Base-by-base conservation (phyloP, 2,888 invertebrate genomes). In the Cosmia pyralina region DNA sequence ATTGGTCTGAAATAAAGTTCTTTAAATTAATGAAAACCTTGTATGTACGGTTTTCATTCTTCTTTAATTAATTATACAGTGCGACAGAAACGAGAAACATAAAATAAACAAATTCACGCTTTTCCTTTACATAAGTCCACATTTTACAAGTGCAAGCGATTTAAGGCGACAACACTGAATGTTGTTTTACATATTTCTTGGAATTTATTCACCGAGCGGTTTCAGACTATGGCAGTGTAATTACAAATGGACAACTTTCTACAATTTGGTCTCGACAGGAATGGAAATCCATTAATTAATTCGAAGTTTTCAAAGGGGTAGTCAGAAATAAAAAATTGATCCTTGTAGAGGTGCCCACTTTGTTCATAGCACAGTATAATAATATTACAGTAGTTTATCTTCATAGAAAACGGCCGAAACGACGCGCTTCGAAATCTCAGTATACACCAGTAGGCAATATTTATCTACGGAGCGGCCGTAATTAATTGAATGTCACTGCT, bases 171-270 rank as follows among this genome's bases (percentile, higher is more conserved):
- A 74, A 62, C 48, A 50, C 65, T n/a, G 66, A 75, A 67, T 70
- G 55, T 69, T 75, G 79, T 66, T 70, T 62, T 46, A 75, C 53
- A 79, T 71, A 79, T 65, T 79, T 79, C 69, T 64, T 50, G 62
- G 34, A 70, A 76, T 71, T 68, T 65, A 71, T 65, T 60, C 57
- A 57, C 71, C 4, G 28, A 65, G 64, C 11, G 19, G 41, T 70
- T 68, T 55, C 41, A 53, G 22, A 41, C 34, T 67, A 74, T 58
- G 19, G 34, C 28, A 66, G 41, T n/a, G 28, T 58, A 73, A 63
- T 78, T 68, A 69, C 55, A 68, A 64, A 46, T 52, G 53, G 2
- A 50, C 17, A n/a, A 52, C 34, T 46, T 38, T 55, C 15, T 59
- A 50, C 34, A 44, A 28, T 77, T 77, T 72, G 34, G 13, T 63